Evolutionary conservation across 2,888 invertebrate genomes (phyloP).

Genomic region (Erebia epiphron): DNA sequence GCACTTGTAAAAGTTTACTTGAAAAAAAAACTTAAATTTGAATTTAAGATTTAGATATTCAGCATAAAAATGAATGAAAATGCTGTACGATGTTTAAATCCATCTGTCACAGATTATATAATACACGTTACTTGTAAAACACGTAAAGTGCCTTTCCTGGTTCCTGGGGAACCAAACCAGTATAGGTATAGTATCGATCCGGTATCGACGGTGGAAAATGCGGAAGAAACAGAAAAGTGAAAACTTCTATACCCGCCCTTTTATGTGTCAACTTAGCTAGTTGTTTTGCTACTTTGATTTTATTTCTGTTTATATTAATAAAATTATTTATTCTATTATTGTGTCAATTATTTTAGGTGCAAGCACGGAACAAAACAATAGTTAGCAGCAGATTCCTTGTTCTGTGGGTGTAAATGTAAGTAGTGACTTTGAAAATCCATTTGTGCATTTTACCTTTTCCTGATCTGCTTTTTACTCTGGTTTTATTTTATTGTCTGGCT

Average conservation of each 20-base stretch:
- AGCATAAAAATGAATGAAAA: not conserved
- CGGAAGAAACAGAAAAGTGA: slow-evolving; percentile 38
- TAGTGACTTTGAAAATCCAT: too few species aligned
- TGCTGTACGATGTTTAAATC: not conserved
- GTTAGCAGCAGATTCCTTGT: too few species aligned
- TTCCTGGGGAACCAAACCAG: slow-evolving; percentile 29
- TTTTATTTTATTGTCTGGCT: too few species aligned
- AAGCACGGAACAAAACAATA: too few species aligned
- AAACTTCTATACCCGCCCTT: slow-evolving; percentile 33
- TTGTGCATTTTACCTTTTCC: too few species aligned
- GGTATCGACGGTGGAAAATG: slow-evolving; percentile 35
- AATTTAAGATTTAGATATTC: too few species aligned
- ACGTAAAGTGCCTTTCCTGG: slow-evolving; percentile 38
- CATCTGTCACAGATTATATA: slow-evolving; percentile 13
- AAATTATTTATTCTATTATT: not conserved
- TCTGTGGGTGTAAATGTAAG: too few species aligned
- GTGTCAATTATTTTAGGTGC: not conserved
- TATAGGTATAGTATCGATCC: slow-evolving; percentile 28
- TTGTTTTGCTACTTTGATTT: not conserved
- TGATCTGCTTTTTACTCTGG: too few species aligned
- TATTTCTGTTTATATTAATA: not conserved
- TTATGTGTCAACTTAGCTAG: slow-evolving; percentile 32
- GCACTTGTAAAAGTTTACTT: too few species aligned
- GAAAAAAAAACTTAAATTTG: too few species aligned
- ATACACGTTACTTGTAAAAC: slow-evolving; percentile 29